Evolutionary conservation across 2,113 vertebrate species (phyloP), one percentile per base, ranked within the genome.

Genomic region (Myiozetetes cayanensis): DNA sequence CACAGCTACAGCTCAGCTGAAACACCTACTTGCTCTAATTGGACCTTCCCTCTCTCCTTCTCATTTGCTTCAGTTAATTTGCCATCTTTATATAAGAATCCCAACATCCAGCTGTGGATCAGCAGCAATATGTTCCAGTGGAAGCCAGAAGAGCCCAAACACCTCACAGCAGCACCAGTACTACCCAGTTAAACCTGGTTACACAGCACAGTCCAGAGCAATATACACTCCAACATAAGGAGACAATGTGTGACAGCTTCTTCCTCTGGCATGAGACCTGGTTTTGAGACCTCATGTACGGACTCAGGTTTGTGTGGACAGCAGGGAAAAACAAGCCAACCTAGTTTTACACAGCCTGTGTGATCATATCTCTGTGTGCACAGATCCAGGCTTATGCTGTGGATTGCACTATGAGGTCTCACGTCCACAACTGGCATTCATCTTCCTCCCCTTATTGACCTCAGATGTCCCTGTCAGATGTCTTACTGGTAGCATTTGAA

Each of bases 261-360:
- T 41, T 55, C 46, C 55, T 77, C 73, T 81, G 47, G 35, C 2
- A 3, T 2, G 18, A 85, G 30, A 58, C 27, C 14, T 61, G 75
- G 56, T 49, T 92, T 50, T 33, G 30, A 75, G 59, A 71, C 12
- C 44, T 67, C 50, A 33, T 4, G 5, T 19, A 20, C 0, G 1
- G 41, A 23, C 55, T 85, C 39, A 50, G 15, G 33, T 43, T 58
- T 70, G 31, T 53, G 43, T 2, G 7, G 43, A 14, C 11, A 65
- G 49, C 5, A 76, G 37, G 50, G 49, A 25, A 73, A 70, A 47
- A 2, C 23, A 59, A 59, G 56, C 8, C 20, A 62, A 4, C 0
- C 1, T 0, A 8, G 41, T 4, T 11, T 30, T 22, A 37, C 25
- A 37, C 9, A 46, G 27, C 25, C 43, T 0, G 3, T 18, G 14